A percentile compares a stretch with the other conserved stretches of the same genome.
Conservation (phyloP, 2,888 invertebrate genomes). For the Drosophila rubida region DNA sequence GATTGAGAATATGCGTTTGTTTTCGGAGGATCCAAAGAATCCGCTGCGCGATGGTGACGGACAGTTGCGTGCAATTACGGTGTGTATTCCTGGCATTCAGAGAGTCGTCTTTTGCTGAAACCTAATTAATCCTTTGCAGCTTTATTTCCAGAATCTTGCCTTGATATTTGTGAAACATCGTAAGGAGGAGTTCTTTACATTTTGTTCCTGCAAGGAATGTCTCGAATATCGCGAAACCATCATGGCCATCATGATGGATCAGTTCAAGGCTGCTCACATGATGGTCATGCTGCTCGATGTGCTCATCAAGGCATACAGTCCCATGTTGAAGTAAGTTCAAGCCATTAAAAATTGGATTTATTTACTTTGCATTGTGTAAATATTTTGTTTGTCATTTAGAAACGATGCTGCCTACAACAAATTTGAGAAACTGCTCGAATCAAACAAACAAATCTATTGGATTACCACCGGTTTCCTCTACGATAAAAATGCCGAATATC, state of each 20-base stretch:
- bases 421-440: slow-evolving; percentile 82
- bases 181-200: slow-evolving; percentile 83
- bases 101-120: slow-evolving; percentile 31
- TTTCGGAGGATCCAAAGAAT: slow-evolving; percentile 73
- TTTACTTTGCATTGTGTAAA: neutral
- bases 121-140: slow-evolving; percentile 75
- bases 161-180: slow-evolving; percentile 82
- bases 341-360: neutral
- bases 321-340: slow-evolving; percentile 81
- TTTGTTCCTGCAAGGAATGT: slow-evolving; percentile 84
- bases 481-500: slow-evolving; percentile 83
- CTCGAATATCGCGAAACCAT: slow-evolving; percentile 84
- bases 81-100: slow-evolving; percentile 21
- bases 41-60: slow-evolving; percentile 71
- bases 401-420: slow-evolving; percentile 82
- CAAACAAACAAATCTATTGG: slow-evolving; percentile 83
- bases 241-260: slow-evolving; percentile 83
- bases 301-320: slow-evolving; percentile 82
- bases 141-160: slow-evolving; percentile 80
- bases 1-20: slow-evolving; percentile 70
- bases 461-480: slow-evolving; percentile 83
- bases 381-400: slow-evolving; percentile 48
- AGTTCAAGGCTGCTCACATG: slow-evolving; percentile 84
- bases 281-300: slow-evolving; percentile 83
- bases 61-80: slow-evolving; percentile 78